Evolutionary conservation across 2,888 invertebrate species (phyloP).

Genomic region (Xanthia icteritia): DNA sequence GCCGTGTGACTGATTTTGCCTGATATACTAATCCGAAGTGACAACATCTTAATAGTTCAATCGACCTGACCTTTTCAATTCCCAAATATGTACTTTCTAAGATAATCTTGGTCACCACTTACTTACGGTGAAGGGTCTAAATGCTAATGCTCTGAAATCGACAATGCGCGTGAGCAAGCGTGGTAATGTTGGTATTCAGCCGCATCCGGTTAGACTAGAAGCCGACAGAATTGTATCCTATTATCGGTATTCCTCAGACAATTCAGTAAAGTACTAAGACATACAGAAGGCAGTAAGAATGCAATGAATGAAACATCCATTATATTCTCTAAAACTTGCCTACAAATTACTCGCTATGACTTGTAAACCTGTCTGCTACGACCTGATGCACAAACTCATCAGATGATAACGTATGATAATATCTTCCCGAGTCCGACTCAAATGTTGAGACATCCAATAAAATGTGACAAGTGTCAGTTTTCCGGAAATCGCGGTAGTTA

Average conservation of each 20-base stretch:
- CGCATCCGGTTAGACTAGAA: too few relatives aligned
- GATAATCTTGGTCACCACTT: conserved; percentile 2
- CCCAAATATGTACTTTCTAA: conserved; percentile 30
- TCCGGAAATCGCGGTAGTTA: conserved; percentile 51
- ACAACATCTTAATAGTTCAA: conserved; percentile 3
- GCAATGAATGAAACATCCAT: not conserved
- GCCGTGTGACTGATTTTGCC: not conserved
- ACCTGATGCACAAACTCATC: not conserved
- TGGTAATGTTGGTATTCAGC: not conserved
- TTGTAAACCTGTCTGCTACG: not conserved
- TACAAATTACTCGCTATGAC: not conserved
- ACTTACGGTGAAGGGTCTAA: conserved; percentile 20
- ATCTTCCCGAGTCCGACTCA: conserved; percentile 1
- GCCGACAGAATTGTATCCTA: too few relatives aligned
- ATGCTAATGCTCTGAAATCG: not conserved
- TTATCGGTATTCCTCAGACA: not conserved
- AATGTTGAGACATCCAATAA: conserved; percentile 31
- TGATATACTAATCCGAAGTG: not conserved
- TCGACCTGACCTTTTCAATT: conserved; percentile 17
- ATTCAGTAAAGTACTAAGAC: too few relatives aligned
- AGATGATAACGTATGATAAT: conserved; percentile 7
- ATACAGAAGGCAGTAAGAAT: not conserved
- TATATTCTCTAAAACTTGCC: not conserved
- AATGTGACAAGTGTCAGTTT: conserved; percentile 59
- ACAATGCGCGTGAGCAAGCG: not conserved